Percentiles rank a stretch among this genome's conserved stretches.
Evolutionary conservation across 2,888 invertebrate species (phyloP).

Genomic region (Phalangium opilio): DNA sequence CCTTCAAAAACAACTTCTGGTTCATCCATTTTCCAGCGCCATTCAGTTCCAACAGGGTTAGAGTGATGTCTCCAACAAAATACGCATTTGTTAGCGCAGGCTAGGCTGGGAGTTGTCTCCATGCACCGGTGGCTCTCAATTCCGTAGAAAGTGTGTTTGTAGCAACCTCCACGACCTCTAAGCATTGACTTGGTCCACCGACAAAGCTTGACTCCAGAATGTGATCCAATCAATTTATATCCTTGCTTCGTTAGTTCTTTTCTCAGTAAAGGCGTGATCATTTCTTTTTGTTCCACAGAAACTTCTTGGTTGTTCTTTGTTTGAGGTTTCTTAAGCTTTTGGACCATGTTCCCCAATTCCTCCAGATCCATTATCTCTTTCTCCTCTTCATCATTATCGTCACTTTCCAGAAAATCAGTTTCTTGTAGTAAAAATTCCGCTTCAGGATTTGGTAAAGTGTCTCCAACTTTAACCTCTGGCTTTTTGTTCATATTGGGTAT

Average conservation of each 20-base stretch:
- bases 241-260: constrained; percentile 41
- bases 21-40: constrained; percentile 43
- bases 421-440: too few species aligned
- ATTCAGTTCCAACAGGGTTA: constrained; percentile 42
- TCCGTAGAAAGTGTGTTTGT: constrained; percentile 45
- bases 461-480: too few species aligned
- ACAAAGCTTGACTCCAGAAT: constrained; percentile 44
- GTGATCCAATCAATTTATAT: constrained; percentile 40
- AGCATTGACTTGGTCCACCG: constrained; percentile 44
- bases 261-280: constrained; percentile 39
- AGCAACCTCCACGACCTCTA: constrained; percentile 40
- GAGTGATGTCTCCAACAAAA: constrained; percentile 42
- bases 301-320: constrained; percentile 16
- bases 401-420: constrained; percentile 5
- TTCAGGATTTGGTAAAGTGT: too few species aligned
- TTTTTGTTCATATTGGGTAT: too few species aligned
- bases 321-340: constrained; percentile 21
- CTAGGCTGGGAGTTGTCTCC: constrained; percentile 43
- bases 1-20: constrained; percentile 38
- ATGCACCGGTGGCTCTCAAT: constrained; percentile 44
- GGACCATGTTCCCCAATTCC: constrained; percentile 15
- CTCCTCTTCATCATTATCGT: constrained; percentile 15
- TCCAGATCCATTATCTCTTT: constrained; percentile 21
- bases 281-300: constrained; percentile 32
- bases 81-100: constrained; percentile 45